phyloP scores from a whole-genome alignment of 2,888 invertebrate species.

The Mimumesa dahlbomi region DNA sequence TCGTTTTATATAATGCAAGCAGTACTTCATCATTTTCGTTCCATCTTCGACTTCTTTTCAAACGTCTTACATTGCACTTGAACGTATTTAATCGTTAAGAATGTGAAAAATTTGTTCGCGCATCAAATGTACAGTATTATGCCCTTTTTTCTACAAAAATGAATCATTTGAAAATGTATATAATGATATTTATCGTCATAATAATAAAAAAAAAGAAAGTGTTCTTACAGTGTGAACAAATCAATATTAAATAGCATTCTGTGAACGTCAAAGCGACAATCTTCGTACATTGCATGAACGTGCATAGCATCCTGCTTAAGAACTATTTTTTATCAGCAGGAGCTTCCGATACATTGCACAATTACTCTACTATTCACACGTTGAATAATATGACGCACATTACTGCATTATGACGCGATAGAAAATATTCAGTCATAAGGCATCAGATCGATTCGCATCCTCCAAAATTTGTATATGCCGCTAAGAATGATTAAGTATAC shows the following conservation, averaged over 20 bases:
- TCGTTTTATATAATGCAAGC: conserved; percentile 15
- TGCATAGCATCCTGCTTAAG: conserved; percentile 42
- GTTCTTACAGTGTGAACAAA: conserved; percentile 41
- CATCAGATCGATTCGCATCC: conserved; percentile 56
- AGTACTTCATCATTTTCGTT: conserved; percentile 16
- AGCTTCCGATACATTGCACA: conserved; percentile 65
- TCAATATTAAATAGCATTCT: conserved; percentile 31
- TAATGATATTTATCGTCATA: conserved; percentile 11
- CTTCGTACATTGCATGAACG: conserved; percentile 32
- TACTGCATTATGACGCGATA: conserved; percentile 62
- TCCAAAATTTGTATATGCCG: conserved; percentile 44
- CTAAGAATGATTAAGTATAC: conserved; percentile 56
- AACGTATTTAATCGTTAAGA: conserved; percentile 21
- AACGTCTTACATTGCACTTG: conserved; percentile 50
- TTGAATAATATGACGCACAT: conserved; percentile 59
- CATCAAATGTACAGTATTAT: background rate
- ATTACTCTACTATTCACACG: conserved; percentile 67
- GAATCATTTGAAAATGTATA: conserved; percentile 1
- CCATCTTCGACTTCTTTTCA: conserved; percentile 29
- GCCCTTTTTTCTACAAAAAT: conserved; percentile 3
- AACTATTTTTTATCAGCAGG: conserved; percentile 57
- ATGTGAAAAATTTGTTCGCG: conserved; percentile 6
- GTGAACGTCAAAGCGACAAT: conserved; percentile 29
- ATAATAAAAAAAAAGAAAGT: conserved; percentile 14
- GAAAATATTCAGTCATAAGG: conserved; percentile 63